Conservation (phyloP, 2,797 vertebrate species). For the Cynodonichthys magdalenae region DNA sequence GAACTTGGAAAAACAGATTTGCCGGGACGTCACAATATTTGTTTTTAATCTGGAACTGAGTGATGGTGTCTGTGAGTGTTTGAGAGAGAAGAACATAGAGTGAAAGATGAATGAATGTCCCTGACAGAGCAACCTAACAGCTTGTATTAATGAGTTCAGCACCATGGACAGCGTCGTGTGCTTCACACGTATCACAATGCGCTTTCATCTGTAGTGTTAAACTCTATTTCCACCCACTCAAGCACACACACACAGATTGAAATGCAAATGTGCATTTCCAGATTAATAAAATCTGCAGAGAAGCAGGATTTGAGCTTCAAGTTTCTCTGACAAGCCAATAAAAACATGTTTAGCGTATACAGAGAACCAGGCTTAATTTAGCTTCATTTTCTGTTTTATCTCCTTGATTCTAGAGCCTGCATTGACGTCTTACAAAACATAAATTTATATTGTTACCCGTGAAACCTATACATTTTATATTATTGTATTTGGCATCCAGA, state of each 20-base stretch:
- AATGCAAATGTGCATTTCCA: slow-evolving; percentile 26
- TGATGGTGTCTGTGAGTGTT: slow-evolving; percentile 13
- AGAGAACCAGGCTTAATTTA: slow-evolving; percentile 28
- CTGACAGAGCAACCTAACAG: slow-evolving; percentile 30
- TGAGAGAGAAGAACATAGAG: slow-evolving; percentile 11
- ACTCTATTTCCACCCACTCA: slow-evolving; percentile 32
- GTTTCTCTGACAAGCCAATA: slow-evolving; percentile 30
- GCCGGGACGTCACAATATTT: slow-evolving; percentile 55
- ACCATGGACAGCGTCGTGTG: slow-evolving; percentile 70
- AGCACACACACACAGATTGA: slow-evolving; percentile 15
- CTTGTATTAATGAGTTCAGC: slow-evolving; percentile 64
- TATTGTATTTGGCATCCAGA: too few relatives aligned
- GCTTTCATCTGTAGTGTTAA: slow-evolving; percentile 47
- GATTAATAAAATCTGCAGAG: slow-evolving; percentile 40
- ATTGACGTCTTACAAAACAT: slow-evolving; percentile 8
- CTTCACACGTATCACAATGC: slow-evolving; percentile 35
- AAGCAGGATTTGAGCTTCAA: slow-evolving; percentile 33
- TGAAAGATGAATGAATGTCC: slow-evolving; percentile 50
- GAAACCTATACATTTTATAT: not conserved
- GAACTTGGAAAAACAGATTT: slow-evolving; percentile 60
- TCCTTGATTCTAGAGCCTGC: slow-evolving; percentile 11
- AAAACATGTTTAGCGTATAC: slow-evolving; percentile 28
- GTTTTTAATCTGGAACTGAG: slow-evolving; percentile 33
- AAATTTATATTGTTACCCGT: not conserved
- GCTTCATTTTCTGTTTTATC: slow-evolving; percentile 29